phyloP scores from a whole-genome alignment of 1,140 invertebrate species.

The Orchesella cincta region DNA sequence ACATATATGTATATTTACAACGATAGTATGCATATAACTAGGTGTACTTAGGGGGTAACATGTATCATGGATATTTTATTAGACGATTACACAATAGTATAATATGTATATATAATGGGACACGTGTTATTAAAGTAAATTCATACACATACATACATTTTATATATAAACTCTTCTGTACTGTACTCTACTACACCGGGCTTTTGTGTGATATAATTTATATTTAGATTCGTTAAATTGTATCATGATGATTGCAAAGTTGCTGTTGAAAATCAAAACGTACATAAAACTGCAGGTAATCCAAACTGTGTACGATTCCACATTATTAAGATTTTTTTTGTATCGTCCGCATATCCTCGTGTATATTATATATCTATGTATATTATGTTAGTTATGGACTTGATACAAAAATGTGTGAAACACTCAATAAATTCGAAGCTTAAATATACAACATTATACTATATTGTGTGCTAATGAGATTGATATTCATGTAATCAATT shows the following conservation, averaged over 20 bases:
- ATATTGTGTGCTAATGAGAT: slow-evolving; percentile 20
- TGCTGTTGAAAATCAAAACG: not conserved
- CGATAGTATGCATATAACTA: not conserved
- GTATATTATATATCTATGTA: no score
- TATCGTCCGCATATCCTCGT: no score
- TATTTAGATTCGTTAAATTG: not conserved
- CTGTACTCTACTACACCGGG: slow-evolving; percentile 26
- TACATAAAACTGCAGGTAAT: no score
- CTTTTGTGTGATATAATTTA: not conserved
- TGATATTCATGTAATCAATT: slow-evolving; percentile 9
- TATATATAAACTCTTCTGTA: slow-evolving; percentile 28
- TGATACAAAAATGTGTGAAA: no score
- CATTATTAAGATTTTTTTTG: no score
- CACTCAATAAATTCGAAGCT: no score
- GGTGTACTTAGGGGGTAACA: not conserved
- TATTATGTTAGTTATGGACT: no score
- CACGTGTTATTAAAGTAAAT: slow-evolving; percentile 19
- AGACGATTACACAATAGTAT: not conserved
- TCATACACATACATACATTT: not conserved
- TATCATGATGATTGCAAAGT: not conserved
- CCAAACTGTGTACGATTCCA: no score
- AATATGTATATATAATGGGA: not conserved
- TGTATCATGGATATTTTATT: not conserved
- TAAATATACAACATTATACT: no score
- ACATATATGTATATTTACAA: not conserved